Percentiles rank a stretch among this genome's conserved stretches.
phyloP scores from a whole-genome alignment of 2,888 invertebrate species.

The Elysia crispata region DNA sequence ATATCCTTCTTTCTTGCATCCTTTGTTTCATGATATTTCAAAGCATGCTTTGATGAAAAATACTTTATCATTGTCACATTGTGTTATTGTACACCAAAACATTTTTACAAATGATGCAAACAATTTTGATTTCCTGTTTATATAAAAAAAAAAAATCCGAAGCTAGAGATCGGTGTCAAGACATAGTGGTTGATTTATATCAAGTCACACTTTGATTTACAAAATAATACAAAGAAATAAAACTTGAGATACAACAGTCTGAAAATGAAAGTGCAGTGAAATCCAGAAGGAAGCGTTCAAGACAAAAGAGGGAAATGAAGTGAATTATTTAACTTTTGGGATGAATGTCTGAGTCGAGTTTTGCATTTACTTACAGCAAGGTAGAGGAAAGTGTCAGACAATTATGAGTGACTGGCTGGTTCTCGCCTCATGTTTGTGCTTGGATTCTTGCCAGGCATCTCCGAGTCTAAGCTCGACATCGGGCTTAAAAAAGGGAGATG shows the following conservation, averaged over 20 bases:
- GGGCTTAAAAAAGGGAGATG: too few species aligned
- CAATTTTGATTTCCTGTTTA: slow-evolving; percentile 1
- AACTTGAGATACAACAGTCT: neutral
- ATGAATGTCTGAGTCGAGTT: neutral
- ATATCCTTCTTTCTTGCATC: neutral
- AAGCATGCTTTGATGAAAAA: neutral
- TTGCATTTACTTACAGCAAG: too few species aligned
- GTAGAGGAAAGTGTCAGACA: too few species aligned
- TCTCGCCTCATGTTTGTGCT: too few species aligned
- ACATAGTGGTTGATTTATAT: neutral
- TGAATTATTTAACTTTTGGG: neutral
- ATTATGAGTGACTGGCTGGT: too few species aligned
- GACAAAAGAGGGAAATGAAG: neutral
- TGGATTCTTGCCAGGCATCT: too few species aligned
- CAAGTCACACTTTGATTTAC: neutral
- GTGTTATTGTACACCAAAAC: neutral
- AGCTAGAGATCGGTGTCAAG: neutral
- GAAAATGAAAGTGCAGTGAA: slow-evolving; percentile 9
- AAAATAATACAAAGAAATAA: neutral
- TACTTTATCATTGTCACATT: neutral
- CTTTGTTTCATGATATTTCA: neutral
- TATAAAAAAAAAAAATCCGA: neutral
- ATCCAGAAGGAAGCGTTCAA: neutral
- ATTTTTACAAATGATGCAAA: slow-evolving; percentile 1
- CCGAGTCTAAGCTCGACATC: too few species aligned